Evolutionary conservation across 2,113 vertebrate species (phyloP), one percentile per base, ranked within the genome.

Genomic region (Okapia johnstoni): DNA sequence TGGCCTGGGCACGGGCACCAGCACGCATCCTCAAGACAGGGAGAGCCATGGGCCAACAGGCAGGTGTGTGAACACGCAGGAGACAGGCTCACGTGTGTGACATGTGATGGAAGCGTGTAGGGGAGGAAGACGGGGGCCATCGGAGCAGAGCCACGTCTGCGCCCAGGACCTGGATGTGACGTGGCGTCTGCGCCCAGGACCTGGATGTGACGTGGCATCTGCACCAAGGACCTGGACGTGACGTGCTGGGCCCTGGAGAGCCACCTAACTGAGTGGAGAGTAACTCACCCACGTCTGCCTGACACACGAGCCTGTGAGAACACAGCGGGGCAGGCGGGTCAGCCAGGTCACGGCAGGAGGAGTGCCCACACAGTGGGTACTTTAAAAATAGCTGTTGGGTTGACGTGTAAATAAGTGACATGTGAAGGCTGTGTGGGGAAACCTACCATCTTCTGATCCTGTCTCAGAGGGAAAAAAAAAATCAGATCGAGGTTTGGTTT

Each of bases 181-280:
- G 1, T 2, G 3, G n/a, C n/a, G n/a, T n/a, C n/a, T n/a, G n/a
- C n/a, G n/a, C n/a, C 16, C 1, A 33, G 17, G 48, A 19, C 10
- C 43, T 33, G 3, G 30, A 12, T 48, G 2, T 19, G 9, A 13
- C 17, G 1, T 2, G 3, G n/a, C n/a, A n/a, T 80, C 77, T 80
- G 28, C 33, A 30, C 48, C 16, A 1, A 33, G 17, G 48, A 19
- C 10, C 43, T 33, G 3, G 30, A 12, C 77, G 2, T 19, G 9
- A 13, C 17, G 1, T 2, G 3, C 15, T 2, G 13, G n/a, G 25
- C 50, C n/a, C 17, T 14, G 50, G 57, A 60, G 16, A 55, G 50
- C 48, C 63, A 9, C 5, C 4, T 8, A 5, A 12, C 6, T 55
- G 40, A 55, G 50, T 54, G 26, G 50, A 55, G 26, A 26, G 2